Evolutionary conservation across 1,140 invertebrate genomes (phyloP).

Genomic region (Drosophila varians): DNA sequence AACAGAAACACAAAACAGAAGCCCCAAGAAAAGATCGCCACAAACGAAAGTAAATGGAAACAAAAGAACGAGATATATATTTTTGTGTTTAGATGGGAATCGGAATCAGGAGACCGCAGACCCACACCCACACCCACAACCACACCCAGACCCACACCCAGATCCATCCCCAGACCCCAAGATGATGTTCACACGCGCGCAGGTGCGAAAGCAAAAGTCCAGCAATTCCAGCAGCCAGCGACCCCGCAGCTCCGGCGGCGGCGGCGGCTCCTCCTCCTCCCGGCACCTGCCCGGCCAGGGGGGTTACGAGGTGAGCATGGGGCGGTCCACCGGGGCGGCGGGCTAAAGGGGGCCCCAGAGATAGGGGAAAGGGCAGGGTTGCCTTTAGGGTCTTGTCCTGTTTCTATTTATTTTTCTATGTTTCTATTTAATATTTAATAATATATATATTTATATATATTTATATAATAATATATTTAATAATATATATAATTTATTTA

Average conservation of each 20-base stretch:
- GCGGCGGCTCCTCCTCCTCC: too few relatives aligned
- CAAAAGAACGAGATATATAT: background rate
- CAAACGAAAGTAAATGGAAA: background rate
- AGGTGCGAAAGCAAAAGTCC: constrained; percentile 79
- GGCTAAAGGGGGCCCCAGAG: too few relatives aligned
- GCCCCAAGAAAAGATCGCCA: background rate
- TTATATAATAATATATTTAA: too few relatives aligned
- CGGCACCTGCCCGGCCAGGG: constrained; percentile 16
- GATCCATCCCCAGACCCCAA: constrained; percentile 14
- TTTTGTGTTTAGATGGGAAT: constrained; percentile 42
- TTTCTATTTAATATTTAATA: too few relatives aligned
- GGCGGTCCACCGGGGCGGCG: background rate
- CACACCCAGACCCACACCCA: background rate
- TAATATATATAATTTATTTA: too few relatives aligned
- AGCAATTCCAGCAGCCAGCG: constrained; percentile 63
- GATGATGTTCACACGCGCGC: constrained; percentile 83
- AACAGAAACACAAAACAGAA: constrained; percentile 64
- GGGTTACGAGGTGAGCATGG: constrained; percentile 50
- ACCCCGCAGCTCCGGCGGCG: constrained; percentile 59
- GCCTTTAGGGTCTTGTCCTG: too few relatives aligned
- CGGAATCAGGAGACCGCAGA: constrained; percentile 11
- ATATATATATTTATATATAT: too few relatives aligned
- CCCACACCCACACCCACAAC: too few relatives aligned
- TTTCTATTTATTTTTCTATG: too few relatives aligned
- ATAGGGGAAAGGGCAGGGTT: too few relatives aligned